A percentile compares a stretch with the other conserved stretches of the same genome.
These are phyloP conservation scores for Laticauda laticaudata DNA, from an alignment of 2,113 vertebrate genomes.

Conservation along the genomic window DNA sequence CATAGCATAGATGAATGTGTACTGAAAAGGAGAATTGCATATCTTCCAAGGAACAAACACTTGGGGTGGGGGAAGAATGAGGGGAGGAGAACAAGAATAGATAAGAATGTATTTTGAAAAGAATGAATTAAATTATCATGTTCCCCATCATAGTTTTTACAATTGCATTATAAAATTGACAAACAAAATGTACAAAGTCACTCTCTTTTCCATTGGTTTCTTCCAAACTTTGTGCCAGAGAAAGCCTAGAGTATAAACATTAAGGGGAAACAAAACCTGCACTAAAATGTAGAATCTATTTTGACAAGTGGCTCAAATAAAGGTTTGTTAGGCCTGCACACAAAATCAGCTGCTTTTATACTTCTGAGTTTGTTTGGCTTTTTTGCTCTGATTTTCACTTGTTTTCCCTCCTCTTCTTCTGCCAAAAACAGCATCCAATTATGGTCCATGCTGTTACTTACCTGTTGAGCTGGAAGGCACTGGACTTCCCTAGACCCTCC, in stretches of 20 bases:
- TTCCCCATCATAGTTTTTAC: background rate
- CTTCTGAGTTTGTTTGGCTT: background rate
- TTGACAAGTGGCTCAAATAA: background rate
- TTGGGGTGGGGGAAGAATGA: background rate
- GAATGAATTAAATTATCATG: background rate
- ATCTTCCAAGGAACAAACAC: background rate
- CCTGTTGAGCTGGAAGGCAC: slow-evolving; percentile 78
- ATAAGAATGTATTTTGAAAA: background rate
- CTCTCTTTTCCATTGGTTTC: background rate
- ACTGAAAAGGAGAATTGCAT: background rate
- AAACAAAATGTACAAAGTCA: background rate
- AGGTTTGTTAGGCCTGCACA: background rate
- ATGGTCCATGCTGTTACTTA: slow-evolving; percentile 46
- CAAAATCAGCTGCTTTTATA: background rate
- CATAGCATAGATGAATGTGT: background rate
- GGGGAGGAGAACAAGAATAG: background rate
- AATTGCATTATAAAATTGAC: background rate
- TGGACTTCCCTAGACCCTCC: slow-evolving; percentile 47
- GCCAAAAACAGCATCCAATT: background rate
- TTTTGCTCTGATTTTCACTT: background rate
- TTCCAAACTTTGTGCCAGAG: background rate
- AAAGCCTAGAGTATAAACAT: too few relatives aligned
- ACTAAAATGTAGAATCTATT: background rate
- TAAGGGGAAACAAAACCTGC: background rate
- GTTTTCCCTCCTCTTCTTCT: background rate